Evolutionary conservation across 2,888 invertebrate species (phyloP).

Genomic region (Plebejus anna): DNA sequence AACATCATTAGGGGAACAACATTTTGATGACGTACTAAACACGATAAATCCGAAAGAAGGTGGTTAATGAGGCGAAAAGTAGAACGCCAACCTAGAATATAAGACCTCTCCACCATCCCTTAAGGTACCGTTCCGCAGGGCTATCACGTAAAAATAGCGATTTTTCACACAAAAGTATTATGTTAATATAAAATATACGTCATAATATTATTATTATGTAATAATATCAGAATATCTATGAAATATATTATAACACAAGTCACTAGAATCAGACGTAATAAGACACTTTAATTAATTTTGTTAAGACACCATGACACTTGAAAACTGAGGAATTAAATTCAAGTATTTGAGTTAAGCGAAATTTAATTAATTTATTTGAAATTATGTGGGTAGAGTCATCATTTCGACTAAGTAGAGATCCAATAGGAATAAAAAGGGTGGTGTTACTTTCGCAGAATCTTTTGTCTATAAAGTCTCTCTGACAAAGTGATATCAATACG

Average conservation of each 20-base stretch:
- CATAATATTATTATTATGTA: too few species aligned
- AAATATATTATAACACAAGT: too few species aligned
- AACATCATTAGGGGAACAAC: conserved; percentile 16
- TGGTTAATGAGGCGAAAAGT: conserved; percentile 27
- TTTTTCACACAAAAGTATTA: background rate
- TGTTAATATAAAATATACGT: background rate
- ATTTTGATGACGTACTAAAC: conserved; percentile 22
- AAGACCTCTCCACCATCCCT: conserved; percentile 10
- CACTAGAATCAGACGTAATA: background rate
- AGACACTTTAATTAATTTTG: background rate
- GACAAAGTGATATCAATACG: too few species aligned
- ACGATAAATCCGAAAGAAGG: conserved; percentile 27
- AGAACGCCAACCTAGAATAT: conserved; percentile 19
- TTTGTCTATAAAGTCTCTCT: too few species aligned
- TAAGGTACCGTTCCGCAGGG: too few species aligned
- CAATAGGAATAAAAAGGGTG: too few species aligned
- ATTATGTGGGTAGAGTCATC: too few species aligned
- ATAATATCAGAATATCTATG: too few species aligned
- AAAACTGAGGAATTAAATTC: background rate
- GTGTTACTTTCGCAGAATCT: too few species aligned
- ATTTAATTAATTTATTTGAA: background rate
- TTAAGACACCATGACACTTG: background rate
- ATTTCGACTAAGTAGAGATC: too few species aligned
- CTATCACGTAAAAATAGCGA: too few species aligned
- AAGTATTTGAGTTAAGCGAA: background rate